phyloP scores from a whole-genome alignment of 1,140 invertebrate species.

The Brachionus plicatilis region DNA sequence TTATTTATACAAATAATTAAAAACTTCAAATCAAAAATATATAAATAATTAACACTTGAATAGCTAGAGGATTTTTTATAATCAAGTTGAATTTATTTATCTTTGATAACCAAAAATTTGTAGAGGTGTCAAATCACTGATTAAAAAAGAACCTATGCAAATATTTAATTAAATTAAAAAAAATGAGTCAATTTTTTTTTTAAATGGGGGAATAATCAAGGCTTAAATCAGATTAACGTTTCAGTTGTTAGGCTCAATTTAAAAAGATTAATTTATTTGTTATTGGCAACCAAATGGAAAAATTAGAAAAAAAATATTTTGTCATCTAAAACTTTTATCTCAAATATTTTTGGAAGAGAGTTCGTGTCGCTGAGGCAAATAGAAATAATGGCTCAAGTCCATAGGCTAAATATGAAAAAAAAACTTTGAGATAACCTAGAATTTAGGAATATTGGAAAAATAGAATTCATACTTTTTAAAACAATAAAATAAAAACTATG shows the following conservation, averaged over 20 bases:
- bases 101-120: not conserved
- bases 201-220: not conserved
- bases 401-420: not conserved
- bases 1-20: not conserved
- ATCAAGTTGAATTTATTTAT: too few species aligned
- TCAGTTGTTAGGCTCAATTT: not conserved
- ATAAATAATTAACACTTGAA: not conserved
- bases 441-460: not conserved
- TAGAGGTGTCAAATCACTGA: not conserved
- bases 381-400: not conserved
- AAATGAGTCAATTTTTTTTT: not conserved
- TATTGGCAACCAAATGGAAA: not conserved
- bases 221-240: not conserved
- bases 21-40: not conserved
- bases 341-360: not conserved
- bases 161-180: not conserved
- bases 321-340: not conserved
- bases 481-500: not conserved
- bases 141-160: too few species aligned
- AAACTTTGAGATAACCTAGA: not conserved
- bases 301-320: not conserved
- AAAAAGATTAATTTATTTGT: conserved; percentile 8
- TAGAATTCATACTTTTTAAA: not conserved
- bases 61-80: too few species aligned
- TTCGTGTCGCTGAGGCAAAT: not conserved